Base-by-base conservation (phyloP, 2,113 vertebrate genomes). In the Mormyrus lacerda region DNA sequence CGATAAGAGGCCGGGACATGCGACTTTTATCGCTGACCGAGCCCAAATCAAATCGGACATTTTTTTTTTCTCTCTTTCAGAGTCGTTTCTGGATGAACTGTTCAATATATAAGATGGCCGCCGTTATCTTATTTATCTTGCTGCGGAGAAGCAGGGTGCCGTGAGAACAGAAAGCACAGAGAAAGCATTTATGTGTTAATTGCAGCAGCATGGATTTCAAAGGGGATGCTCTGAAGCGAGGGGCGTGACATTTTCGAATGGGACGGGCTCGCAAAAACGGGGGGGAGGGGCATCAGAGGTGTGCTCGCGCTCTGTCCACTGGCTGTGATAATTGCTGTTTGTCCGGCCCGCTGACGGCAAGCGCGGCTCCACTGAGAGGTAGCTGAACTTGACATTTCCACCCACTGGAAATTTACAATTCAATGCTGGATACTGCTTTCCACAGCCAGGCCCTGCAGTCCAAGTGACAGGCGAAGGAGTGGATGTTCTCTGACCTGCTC, bases 351-450 rank as follows among this genome's bases (percentile, higher is more conserved):
- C 27, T 19, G 27, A 55, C 9, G 17, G 50, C 44, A 39, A 47
- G 82, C 0, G 44, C 19, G 31, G 31, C n/a, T 87, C 50, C 50
- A 11, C n/a, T 35, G 27, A 87, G 48, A 39, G 19, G n/a, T 86
- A 51, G 85, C 85, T 51, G 48, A 51, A 53, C 85, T 53, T 87
- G 50, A 87, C 85, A 87, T 87, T 87, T 53, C 50, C 47, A 55
- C 85, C 85, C 85, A 87, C 48, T 55, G 48, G 27, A 53, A 51
- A 53, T 87, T 87, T 51, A 53, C 85, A 87, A 35, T 87, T 55
- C 50, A 53, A 53, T 53, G 85, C 48, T 51, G 50, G 85, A 53
- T 53, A 53, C 35, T 87, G 85, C 85, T 87, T 35, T 84, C 31
- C n/a, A 13, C 85, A 55, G 50, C 31, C 31, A 79, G 69, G 17